Base-by-base conservation (phyloP, 2,113 vertebrate genomes). In the Tretioscincus oriximinensis region DNA sequence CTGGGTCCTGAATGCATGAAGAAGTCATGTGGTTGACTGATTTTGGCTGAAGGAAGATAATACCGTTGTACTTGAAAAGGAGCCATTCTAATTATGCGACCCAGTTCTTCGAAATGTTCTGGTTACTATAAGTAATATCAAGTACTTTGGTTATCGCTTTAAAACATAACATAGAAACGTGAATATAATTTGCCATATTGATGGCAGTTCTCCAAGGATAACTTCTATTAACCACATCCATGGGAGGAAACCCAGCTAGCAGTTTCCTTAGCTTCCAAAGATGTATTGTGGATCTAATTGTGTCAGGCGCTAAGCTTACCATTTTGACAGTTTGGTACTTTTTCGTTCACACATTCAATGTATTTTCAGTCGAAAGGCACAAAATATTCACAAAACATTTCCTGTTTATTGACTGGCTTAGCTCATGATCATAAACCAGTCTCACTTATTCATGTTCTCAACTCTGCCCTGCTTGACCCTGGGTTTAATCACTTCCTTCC, bases 11-110 rank as follows among this genome's bases (percentile, higher is more conserved):
- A 45, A 26, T 35, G n/a, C 77, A 29, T 9, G 4, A 75, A 72
- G 41, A 24, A 7, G 45, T 84, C 66, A 70, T 80, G 77, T 68
- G 70, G 77, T 76, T 35, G 64, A 24, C 80, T 31, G 51, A 61
- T 5, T 63, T 11, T 70, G 67, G 54, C 31, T 41, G 54, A 71
- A 61, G 61, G 65, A 82, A 70, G 58, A 63, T 69, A 31, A n/a
- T 45, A 26, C 26, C 54, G 16, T 80, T 64, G 29, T 63, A 14
- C 58, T 61, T 10, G 4, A 49, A 63, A 83, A 73, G 66, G 60
- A 22, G 41, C 29, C 3, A 61, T 68, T 31, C 49, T 47, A 41
- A n/a, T 20, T 26, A 58, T 67, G 45, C 28, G 45, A 65, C 72
- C 70, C 73, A 29, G 5, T 67, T 67, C 11, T 51, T 74, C 4